These are phyloP conservation scores for Tautogolabrus adspersus DNA, from an alignment of 2,113 vertebrate genomes.

Conservation along the genomic window DNA sequence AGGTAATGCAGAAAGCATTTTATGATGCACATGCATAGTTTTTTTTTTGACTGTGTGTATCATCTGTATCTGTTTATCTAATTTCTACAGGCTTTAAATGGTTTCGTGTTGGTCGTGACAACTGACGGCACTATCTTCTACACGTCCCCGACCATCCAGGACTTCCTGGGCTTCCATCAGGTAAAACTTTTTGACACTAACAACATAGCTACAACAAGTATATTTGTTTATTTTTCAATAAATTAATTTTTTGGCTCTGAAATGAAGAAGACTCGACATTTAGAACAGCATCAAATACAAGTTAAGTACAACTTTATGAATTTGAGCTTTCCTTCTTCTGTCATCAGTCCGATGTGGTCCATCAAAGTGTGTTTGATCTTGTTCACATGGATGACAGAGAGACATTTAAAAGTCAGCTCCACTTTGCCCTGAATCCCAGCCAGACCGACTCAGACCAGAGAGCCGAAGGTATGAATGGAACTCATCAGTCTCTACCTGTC, in stretches of 20 bases:
- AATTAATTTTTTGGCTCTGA: background rate
- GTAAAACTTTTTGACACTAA: slow-evolving; percentile 35
- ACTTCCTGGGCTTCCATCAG: slow-evolving; percentile 82
- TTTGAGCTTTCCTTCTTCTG: background rate
- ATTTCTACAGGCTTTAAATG: slow-evolving; percentile 72
- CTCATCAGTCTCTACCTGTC: background rate
- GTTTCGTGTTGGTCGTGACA: slow-evolving; percentile 76
- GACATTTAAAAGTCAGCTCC: slow-evolving; percentile 74
- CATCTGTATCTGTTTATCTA: background rate
- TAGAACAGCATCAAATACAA: no score
- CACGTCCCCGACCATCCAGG: slow-evolving; percentile 71
- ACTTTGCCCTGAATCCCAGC: slow-evolving; percentile 68
- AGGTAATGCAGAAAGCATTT: slow-evolving; percentile 10
- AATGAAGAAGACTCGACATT: background rate
- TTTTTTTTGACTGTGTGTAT: no score
- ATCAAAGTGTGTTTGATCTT: slow-evolving; percentile 78
- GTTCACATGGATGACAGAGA: slow-evolving; percentile 79
- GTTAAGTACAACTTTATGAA: background rate
- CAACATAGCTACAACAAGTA: background rate
- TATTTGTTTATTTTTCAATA: background rate
- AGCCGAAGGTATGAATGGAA: background rate
- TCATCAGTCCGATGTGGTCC: slow-evolving; percentile 77
- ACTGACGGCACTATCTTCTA: slow-evolving; percentile 77
- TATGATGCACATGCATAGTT: background rate
- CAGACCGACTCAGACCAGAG: slow-evolving; percentile 8